These are phyloP conservation scores for Agrotis clavis DNA, from an alignment of 2,888 invertebrate species.

Conservation along the genomic window DNA sequence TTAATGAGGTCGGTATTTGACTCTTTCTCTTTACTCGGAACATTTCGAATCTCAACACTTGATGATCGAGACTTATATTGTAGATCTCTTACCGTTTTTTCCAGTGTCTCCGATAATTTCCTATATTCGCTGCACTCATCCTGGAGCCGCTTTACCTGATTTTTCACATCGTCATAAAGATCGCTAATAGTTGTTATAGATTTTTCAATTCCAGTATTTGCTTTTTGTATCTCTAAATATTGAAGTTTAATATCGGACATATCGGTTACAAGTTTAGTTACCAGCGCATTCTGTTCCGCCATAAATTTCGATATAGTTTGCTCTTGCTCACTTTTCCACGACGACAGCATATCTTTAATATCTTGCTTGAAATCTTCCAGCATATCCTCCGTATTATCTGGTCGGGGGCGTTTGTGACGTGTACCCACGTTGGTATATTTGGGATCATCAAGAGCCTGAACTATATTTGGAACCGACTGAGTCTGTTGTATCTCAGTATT, in stretches of 20 bases:
- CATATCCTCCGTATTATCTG: not conserved
- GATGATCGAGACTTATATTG: conserved; percentile 18
- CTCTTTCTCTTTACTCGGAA: not conserved
- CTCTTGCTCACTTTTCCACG: conserved; percentile 1
- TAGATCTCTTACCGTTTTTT: conserved; percentile 15
- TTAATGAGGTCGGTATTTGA: conserved; percentile 6
- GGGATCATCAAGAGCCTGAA: not conserved
- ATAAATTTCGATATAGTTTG: conserved; percentile 10
- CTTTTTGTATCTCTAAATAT: conserved; percentile 4
- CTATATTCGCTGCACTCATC: not conserved
- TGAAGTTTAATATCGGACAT: conserved; percentile 12
- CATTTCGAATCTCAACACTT: not conserved
- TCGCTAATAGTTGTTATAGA: conserved; percentile 8
- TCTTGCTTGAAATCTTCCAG: conserved; percentile 5
- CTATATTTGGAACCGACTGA: conserved; percentile 2
- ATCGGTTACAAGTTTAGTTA: conserved; percentile 15
- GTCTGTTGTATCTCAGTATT: not conserved
- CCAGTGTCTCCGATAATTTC: conserved; percentile 2
- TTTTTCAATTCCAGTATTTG: conserved; percentile 13
- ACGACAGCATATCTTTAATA: conserved; percentile 9
- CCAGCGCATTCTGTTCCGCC: conserved; percentile 9
- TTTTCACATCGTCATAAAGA: conserved; percentile 14
- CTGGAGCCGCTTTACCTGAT: conserved; percentile 11
- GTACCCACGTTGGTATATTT: not conserved
- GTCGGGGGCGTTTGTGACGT: not conserved